Base-by-base conservation (phyloP, 2,888 invertebrate species). In the Linnaemya tessellans region DNA sequence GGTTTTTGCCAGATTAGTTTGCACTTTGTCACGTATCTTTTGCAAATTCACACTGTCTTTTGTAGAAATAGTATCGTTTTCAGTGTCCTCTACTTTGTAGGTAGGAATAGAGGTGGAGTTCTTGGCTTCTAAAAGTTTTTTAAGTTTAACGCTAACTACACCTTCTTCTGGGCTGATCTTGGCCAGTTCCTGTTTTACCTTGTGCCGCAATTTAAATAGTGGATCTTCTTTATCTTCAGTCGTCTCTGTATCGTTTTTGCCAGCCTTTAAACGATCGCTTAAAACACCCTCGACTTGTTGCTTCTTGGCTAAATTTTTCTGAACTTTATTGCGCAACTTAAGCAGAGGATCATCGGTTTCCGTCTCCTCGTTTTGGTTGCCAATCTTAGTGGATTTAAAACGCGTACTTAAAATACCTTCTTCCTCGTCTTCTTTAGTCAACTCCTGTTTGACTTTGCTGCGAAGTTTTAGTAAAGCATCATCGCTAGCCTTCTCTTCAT, bases 81-180 rank as follows among this genome's bases (percentile, higher is more conserved):
- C 65, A 3, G 1, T 11, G 13, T 79, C 75, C 0, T 77, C 77
- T 0, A 30, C 49, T 1, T 60, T 74, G 10, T 51, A 35, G 9
- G 51, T 60, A 4, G 22, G 3, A 3, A 1, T n/a, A 1, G 11
- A 11, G 11, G 77, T 20, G 13, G 10, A 60, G 10, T 74, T 81
- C 15, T 77, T 70, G 13, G 70, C 68, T 54, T 88, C 89, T 13
- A 84, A 80, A 3, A 91, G 64, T 35, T 90, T 89, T 58, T 90
- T 90, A 0, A 91, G 84, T 20, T 89, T 90, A 15, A 87, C 86
- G 41, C 74, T 90, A 15, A 89, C 87, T 1, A 89, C 88, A 4
- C 89, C 89, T 71, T 89, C 88, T 0, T 89, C 88, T 3, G 81
- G 73, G 20, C 70, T 83, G 11, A 67, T 56, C 30, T 82, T 77